Conservation (phyloP, 2,797 vertebrate genomes). For the Sebastiscus albofasciatus region DNA sequence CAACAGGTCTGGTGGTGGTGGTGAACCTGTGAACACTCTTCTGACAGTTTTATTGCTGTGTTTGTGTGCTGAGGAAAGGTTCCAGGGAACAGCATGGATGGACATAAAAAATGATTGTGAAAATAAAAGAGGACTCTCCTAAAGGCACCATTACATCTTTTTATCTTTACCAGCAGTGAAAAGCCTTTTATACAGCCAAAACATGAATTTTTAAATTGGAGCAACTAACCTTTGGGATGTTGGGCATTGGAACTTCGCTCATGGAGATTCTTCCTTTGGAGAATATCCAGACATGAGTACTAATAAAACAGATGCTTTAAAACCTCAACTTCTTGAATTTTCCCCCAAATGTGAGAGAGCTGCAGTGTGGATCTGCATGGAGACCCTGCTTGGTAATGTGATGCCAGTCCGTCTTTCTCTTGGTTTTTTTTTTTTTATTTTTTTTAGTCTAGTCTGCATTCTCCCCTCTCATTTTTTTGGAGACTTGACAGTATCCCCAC, state of each 20-base stretch:
- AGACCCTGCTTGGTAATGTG: constrained; percentile 13
- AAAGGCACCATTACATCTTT: neutral
- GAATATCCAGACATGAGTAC: constrained; percentile 9
- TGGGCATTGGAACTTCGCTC: constrained; percentile 59
- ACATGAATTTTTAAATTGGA: neutral
- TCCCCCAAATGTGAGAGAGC: constrained; percentile 12
- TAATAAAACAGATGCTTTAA: neutral
- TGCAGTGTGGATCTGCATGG: constrained; percentile 33
- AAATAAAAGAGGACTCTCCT: neutral
- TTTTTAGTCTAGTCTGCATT: constrained; percentile 38
- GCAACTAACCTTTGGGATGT: constrained; percentile 58
- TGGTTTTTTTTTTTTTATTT: neutral
- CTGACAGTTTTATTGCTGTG: constrained; percentile 22
- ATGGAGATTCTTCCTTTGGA: constrained; percentile 26
- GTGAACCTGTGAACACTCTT: constrained; percentile 12
- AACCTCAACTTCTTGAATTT: constrained; percentile 51
- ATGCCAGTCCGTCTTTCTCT: constrained; percentile 30
- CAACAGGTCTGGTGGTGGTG: constrained; percentile 9
- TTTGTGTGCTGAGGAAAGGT: neutral
- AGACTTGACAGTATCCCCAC: constrained; percentile 37
- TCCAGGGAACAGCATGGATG: neutral
- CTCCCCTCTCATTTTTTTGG: constrained; percentile 21
- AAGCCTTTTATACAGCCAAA: neutral
- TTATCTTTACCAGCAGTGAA: neutral
- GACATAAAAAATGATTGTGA: constrained; percentile 4